Evolutionary conservation across 2,113 vertebrate species (phyloP).

Genomic region (Anser cygnoides): DNA sequence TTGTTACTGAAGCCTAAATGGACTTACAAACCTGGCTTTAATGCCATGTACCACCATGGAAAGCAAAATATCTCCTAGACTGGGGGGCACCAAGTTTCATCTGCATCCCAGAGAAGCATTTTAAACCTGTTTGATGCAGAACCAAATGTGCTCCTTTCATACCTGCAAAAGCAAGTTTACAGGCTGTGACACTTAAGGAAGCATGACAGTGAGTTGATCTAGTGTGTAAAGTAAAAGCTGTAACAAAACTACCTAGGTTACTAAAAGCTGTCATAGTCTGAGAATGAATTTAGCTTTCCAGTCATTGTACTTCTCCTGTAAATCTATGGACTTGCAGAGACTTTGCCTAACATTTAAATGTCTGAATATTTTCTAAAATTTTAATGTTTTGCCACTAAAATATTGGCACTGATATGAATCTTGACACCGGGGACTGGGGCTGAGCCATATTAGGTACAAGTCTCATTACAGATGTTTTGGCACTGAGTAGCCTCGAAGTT

Average conservation of each 20-base stretch:
- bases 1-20: neutral
- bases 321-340: neutral
- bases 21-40: neutral
- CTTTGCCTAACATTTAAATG: neutral
- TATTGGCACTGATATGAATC: neutral
- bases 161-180: neutral
- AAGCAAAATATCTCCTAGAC: neutral
- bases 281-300: neutral
- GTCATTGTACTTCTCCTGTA: neutral
- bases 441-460: neutral
- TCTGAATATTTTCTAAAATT: neutral
- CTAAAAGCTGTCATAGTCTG: neutral
- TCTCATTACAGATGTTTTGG: neutral
- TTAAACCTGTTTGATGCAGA: neutral
- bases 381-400: neutral
- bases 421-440: neutral
- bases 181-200: neutral
- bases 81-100: neutral
- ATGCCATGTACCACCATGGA: accelerated
- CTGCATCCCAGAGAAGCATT: neutral
- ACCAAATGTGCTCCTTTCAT: neutral
- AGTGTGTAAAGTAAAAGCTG: neutral
- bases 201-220: neutral
- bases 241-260: neutral
- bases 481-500: neutral